A percentile compares a stretch with the other conserved stretches of the same genome.
phyloP scores from a whole-genome alignment of 2,113 vertebrate species.

The Promerops cafer region DNA sequence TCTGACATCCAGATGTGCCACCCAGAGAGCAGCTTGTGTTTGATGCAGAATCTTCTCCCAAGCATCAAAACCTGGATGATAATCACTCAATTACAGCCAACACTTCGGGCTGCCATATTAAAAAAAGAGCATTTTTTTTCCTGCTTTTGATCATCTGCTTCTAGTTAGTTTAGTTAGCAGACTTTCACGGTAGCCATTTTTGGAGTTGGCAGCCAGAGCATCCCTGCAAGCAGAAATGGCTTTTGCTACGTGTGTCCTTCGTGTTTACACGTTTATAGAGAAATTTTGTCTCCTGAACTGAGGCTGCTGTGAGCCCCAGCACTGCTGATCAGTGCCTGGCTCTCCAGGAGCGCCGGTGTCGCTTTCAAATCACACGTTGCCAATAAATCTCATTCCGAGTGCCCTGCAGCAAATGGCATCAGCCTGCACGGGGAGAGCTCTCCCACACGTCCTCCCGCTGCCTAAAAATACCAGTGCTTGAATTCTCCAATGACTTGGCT shows the following conservation, averaged over 20 bases:
- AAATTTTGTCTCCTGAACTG: neutral
- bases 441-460: slow-evolving; percentile 4
- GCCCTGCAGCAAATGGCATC: slow-evolving; percentile 46
- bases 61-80: neutral
- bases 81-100: neutral
- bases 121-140: neutral
- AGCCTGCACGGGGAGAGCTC: slow-evolving; percentile 20
- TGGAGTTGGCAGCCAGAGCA: neutral
- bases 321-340: neutral
- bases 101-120: neutral
- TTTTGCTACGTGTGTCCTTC: neutral
- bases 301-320: neutral
- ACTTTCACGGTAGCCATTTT: neutral
- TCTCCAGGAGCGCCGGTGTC: neutral
- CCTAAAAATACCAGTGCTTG: slow-evolving; percentile 30
- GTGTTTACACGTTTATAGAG: neutral
- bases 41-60: neutral
- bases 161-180: neutral
- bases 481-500: slow-evolving; percentile 19
- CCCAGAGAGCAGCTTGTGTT: neutral
- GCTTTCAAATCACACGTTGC: neutral
- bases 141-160: neutral
- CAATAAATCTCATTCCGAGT: slow-evolving; percentile 10
- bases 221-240: neutral
- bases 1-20: neutral